A percentile compares a stretch with the other conserved stretches of the same genome.
phyloP scores from a whole-genome alignment of 1,140 invertebrate genomes.

The Zaprionus gabonicus region DNA sequence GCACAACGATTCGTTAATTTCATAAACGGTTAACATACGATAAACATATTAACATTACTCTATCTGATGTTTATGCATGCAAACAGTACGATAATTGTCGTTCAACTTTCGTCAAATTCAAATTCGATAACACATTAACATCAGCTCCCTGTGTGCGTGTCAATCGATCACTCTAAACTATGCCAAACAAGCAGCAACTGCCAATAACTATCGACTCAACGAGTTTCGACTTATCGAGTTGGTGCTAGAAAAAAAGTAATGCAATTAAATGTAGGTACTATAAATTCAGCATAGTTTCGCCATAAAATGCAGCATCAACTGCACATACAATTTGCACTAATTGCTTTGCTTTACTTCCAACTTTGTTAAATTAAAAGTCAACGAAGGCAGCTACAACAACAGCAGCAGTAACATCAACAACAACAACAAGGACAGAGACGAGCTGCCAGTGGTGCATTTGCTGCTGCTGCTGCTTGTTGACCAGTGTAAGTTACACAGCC shows the following conservation, averaged over 20 bases:
- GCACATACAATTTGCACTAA: conserved; percentile 28
- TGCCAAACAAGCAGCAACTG: not conserved
- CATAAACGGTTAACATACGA: not conserved
- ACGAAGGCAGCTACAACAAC: conserved; percentile 20
- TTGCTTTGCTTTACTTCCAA: conserved; percentile 37
- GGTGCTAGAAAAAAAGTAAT: not conserved
- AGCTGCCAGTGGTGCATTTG: conserved; percentile 12
- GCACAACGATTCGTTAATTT: too few species aligned
- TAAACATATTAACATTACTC: not conserved
- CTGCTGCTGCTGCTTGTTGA: not conserved
- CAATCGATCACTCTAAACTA: not conserved
- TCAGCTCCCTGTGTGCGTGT: not conserved
- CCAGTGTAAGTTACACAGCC: conserved; percentile 16
- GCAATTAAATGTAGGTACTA: conserved; percentile 3
- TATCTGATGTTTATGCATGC: not conserved
- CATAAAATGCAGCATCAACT: conserved; percentile 18
- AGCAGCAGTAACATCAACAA: conserved; percentile 10
- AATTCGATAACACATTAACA: not conserved
- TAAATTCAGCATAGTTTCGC: conserved; percentile 14
- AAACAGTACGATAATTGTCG: too few species aligned
- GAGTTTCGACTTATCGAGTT: not conserved
- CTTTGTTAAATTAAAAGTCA: conserved; percentile 37
- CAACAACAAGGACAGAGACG: conserved; percentile 21
- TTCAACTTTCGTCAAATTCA: not conserved
- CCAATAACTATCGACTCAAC: conserved; percentile 2